Base-by-base conservation (phyloP, 1,140 invertebrate species). In the Drosophila orosa region DNA sequence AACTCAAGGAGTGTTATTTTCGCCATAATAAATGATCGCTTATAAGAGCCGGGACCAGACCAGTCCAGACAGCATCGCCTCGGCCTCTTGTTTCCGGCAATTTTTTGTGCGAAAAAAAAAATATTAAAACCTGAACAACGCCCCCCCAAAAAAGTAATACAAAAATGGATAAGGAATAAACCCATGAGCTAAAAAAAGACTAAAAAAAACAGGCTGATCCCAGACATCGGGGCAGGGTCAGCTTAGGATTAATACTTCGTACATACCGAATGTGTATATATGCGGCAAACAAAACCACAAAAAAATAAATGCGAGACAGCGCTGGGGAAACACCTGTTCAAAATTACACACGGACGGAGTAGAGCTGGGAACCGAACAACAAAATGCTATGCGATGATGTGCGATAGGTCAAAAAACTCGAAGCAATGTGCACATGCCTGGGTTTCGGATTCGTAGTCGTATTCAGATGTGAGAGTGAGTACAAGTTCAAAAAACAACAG, bases 351-450 rank as follows among this genome's bases (percentile, higher is more conserved):
- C 37, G 15, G 19, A 52, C 37, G 15, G 19, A 57, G 45, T 15
- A 31, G 55, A 58, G 15, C 29, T 45, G 33, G 48, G 25, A 24
- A 55, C 29, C 12, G 17, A 29, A 67, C n/a, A 60, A 66, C 42
- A 67, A 67, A 48, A 39, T 37, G 63, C 62, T 54, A 22, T 48
- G 44, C 47, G 45, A 52, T 58, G 54, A 47, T 58, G 58, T 77
- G 75, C 17, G 68, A 74, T 71, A 63, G 75, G 75, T 78, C 75
- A 78, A 78, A 71, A 77, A 78, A 78, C 75, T 78, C 52, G 24
- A 12, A 19, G 54, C 42, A 15, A 15, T 22, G 58, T 50, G 57
- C 65, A 69, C 68, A 73, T 61, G 69, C 37, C 25, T 22, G 45
- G 48, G 40, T 58, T 44, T 33, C 57, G 39, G 39, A 63, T 33